Evolutionary conservation across 2,113 vertebrate species (phyloP), one percentile per base, ranked within the genome.

Genomic region (Pterocles gutturalis): DNA sequence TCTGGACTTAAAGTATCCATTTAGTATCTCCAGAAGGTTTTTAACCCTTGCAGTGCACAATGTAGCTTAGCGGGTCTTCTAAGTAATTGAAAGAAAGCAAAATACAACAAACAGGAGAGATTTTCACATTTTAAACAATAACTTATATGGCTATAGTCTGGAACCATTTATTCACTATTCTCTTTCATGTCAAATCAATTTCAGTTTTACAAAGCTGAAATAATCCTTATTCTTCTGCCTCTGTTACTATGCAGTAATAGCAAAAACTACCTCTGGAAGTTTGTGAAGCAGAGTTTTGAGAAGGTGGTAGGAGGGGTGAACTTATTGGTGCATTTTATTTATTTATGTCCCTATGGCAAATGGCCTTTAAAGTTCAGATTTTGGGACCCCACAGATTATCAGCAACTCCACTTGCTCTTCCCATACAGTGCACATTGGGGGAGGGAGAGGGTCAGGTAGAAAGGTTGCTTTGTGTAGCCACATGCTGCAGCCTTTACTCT

Each of bases 381-480:
- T 73, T 20, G 16, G 36, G 24, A 57, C 4, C 9, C 5, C 19
- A 19, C 3, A n/a, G 29, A 1, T 21, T 11, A 82, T 29, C 45
- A 66, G 41, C 6, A 7, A 17, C 41, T 53, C 15, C 25, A 1
- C 24, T 51, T 22, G 49, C 10, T 72, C 24, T 67, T 10, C 5
- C 3, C 11, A 4, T 49, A 14, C 12, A 22, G 24, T 26, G 11
- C 4, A 0, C 5, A 8, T 3, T 16, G 18, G 22, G 33, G 11
- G 8, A 9, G 10, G 61, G n/a, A 69, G 43, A 69, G 14, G 13
- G 3, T 36, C 11, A 3, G 9, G 9, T 17, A 21, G 5, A 48
- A 58, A 48, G 3, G 22, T 29, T 14, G 16, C 3, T 6, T 6
- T 13, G 3, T 5, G 34, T 31, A 38, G 22, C 53, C 11, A 11